Evolutionary conservation across 2,113 vertebrate species (phyloP), one percentile per base, ranked within the genome.

Genomic region (Piaya cayana): DNA sequence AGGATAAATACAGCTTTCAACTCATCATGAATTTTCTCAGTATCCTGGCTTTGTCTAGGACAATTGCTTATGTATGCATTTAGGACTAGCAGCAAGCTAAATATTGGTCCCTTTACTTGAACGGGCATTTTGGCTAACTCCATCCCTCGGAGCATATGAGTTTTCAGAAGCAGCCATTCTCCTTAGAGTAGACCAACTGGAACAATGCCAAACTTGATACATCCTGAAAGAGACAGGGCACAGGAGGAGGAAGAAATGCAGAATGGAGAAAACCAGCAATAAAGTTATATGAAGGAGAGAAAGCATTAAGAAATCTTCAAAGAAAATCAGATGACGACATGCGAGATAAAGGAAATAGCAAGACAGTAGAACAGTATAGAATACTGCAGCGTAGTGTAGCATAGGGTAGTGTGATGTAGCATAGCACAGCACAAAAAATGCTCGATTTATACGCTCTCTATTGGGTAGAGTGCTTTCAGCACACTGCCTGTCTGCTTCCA

Each of bases 91-190:
- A 96, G 39, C 26, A 86, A 77, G 62, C 52, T 79, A 85, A 16
- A 18, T 76, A 58, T 62, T 95, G 72, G 67, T 82, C 55, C 62
- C 69, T 90, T 79, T 75, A 81, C 65, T 62, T 88, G 39, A 91
- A 92, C 8, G 81, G 77, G 19, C 32, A 93, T 42, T 94, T 94
- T 87, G 64, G 83, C 67, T 95, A 87, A 93, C 78, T 92, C 87
- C 65, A 82, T 55, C 76, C 55, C 45, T 72, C 26, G 0, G 6
- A 94, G 49, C 13, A 90, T 79, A 88, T 21, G 32, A 64, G 30
- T 67, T 89, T 95, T 92, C 78, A 80, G 58, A 90, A 93, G 90
- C 19, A 76, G 32, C 34, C 3, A 0, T 17, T 88, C 80, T 92
- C 37, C 55, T 81, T 32, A 77, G 70, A 87, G 59, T 32, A 56